Evolutionary conservation across 2,797 vertebrate species (phyloP).

Genomic region (Pristis pectinata): DNA sequence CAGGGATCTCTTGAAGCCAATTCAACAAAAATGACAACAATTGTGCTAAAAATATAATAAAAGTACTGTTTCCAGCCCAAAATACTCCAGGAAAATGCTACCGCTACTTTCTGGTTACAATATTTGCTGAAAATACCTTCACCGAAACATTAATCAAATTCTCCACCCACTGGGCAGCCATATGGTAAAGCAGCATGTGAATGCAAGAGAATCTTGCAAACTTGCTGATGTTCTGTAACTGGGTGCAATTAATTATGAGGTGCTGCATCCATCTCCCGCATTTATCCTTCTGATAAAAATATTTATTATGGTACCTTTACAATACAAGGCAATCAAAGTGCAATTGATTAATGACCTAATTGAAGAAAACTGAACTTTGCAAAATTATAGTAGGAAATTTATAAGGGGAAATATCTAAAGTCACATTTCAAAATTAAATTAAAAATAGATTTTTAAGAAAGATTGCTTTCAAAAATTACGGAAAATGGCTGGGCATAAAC

Average conservation of each 20-base stretch:
- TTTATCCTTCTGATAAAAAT: constrained; percentile 81
- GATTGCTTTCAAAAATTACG: background rate
- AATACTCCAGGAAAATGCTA: constrained; percentile 51
- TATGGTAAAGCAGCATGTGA: constrained; percentile 99
- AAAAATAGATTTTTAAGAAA: constrained; percentile 21
- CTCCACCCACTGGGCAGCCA: constrained; percentile 99
- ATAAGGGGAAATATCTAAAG: background rate
- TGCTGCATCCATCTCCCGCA: constrained; percentile 95
- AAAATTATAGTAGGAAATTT: constrained; percentile 30
- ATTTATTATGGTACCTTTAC: constrained; percentile 84
- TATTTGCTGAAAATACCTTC: constrained; percentile 82
- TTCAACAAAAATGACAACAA: background rate
- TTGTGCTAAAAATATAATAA: background rate
- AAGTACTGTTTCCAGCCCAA: background rate
- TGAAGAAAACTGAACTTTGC: constrained; percentile 64
- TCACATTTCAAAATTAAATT: constrained; percentile 27
- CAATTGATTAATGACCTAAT: constrained; percentile 95
- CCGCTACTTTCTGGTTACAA: constrained; percentile 86
- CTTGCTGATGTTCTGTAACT: constrained; percentile 99
- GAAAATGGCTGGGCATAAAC: background rate
- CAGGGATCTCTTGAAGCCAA: background rate
- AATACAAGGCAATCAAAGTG: constrained; percentile 86
- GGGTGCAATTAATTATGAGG: constrained; percentile 98
- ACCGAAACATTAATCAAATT: constrained; percentile 99
- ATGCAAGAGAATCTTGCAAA: constrained; percentile 98